Conservation (phyloP, 2,113 vertebrate species). For the Cygnus buccinator region DNA sequence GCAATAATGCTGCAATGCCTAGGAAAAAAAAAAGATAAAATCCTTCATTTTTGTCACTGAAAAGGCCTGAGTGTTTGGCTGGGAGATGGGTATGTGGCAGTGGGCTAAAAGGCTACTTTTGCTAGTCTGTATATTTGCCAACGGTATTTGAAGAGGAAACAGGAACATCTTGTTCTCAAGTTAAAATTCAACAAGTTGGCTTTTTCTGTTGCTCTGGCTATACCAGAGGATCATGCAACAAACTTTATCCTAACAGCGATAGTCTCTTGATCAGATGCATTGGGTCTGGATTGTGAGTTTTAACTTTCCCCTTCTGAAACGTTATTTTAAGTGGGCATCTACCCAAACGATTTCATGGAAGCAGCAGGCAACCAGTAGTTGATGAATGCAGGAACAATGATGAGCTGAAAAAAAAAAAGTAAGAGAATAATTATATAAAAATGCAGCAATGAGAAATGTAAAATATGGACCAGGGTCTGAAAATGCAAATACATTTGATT, state of each 20-base stretch:
- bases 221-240: neutral
- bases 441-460: neutral
- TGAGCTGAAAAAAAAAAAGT: neutral
- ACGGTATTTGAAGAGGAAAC: conserved; percentile 6
- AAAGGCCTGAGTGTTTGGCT: neutral
- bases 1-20: neutral
- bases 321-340: neutral
- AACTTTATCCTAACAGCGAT: neutral
- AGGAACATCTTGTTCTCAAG: conserved; percentile 48
- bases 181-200: conserved; percentile 16
- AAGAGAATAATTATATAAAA: too few species aligned
- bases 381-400: neutral
- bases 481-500: neutral
- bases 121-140: conserved; percentile 25
- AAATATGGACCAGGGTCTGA: neutral
- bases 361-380: neutral
- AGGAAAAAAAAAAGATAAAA: neutral
- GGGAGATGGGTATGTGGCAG: neutral
- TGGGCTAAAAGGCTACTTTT: conserved; percentile 22
- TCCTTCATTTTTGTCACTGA: neutral
- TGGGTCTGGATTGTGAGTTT: neutral
- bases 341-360: neutral
- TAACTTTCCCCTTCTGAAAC: neutral
- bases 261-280: neutral
- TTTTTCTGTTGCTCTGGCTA: neutral